phyloP scores from a whole-genome alignment of 2,113 vertebrate genomes.

The Malaclemys terrapin region DNA sequence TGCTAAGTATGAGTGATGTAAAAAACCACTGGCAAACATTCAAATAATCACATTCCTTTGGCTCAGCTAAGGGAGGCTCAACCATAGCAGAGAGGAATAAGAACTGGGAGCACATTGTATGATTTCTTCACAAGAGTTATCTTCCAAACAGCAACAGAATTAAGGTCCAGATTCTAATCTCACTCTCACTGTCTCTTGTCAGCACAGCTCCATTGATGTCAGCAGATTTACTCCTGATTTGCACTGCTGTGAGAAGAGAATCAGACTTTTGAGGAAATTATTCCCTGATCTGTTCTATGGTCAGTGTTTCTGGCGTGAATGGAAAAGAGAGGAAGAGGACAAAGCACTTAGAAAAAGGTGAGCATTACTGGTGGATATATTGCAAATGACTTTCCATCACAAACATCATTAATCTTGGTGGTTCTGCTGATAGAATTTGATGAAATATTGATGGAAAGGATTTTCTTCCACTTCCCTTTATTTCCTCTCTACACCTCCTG shows the following conservation, averaged over 20 bases:
- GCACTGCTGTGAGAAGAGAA: not conserved
- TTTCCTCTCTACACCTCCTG: not conserved
- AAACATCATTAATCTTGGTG: not conserved
- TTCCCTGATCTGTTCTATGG: not conserved
- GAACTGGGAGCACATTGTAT: not conserved
- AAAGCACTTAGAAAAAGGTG: not conserved
- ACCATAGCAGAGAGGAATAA: not conserved
- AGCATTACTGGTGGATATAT: not conserved
- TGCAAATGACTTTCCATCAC: not conserved
- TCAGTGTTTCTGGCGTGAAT: not conserved
- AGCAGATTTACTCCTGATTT: not conserved
- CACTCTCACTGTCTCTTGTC: not conserved
- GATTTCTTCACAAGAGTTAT: not conserved
- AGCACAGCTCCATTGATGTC: not conserved
- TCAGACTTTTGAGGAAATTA: not conserved
- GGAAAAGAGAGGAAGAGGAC: not conserved
- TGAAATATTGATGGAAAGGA: not conserved
- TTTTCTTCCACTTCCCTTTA: not conserved
- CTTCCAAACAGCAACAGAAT: not conserved
- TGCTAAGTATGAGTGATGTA: not conserved
- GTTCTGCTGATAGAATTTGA: slow-evolving; percentile 1
- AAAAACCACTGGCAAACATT: not conserved
- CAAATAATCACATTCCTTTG: not conserved
- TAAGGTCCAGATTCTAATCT: not conserved
- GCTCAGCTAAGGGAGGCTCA: not conserved